Evolutionary conservation across 2,113 vertebrate species (phyloP), one percentile per base, ranked within the genome.

Genomic region (Leucosticte australis): DNA sequence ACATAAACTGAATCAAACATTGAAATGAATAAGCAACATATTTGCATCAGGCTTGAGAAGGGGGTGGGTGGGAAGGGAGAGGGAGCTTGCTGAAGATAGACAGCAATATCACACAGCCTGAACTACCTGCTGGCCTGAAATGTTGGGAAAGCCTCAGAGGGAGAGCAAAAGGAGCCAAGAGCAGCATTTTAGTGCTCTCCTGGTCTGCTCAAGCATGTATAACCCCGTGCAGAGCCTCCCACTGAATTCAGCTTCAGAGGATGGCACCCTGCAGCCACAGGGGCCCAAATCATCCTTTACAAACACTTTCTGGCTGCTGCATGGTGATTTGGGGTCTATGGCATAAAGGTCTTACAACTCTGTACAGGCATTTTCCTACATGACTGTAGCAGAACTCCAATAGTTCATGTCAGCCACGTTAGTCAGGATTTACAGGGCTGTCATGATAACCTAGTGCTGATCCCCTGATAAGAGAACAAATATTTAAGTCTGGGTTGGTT

Each of bases 311-410:
- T 44, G 35, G 15, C 0, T 1, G 21, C 26, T 92, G 50, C 18
- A 11, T 2, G 5, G n/a, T 4, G 1, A 65, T 75, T 90, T 65
- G 12, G 22, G 50, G 27, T 57, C n/a, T 31, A 3, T 28, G 23
- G 39, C 18, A 37, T 31, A 37, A 53, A 7, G 31, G 27, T 41
- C 35, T 64, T 59, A 55, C 9, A n/a, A 52, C 26, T 60, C 44
- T 41, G 13, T 47, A 4, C 21, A 68, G 1, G 41, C 2, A 1
- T 81, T 67, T 83, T 83, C 64, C 53, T 71, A 41, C 49, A 37
- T 0, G 8, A 33, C 37, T 1, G 1, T 22, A 50, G 70, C 2
- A 2, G 82, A 68, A 14, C 12, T 57, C 13, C 37, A 19, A 4
- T 9, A 5, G 1, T 46, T 68, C 78, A 30, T 1, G 7, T 56